Conservation (phyloP, 2,888 invertebrate species). For the Punctoribates punctum region DNA sequence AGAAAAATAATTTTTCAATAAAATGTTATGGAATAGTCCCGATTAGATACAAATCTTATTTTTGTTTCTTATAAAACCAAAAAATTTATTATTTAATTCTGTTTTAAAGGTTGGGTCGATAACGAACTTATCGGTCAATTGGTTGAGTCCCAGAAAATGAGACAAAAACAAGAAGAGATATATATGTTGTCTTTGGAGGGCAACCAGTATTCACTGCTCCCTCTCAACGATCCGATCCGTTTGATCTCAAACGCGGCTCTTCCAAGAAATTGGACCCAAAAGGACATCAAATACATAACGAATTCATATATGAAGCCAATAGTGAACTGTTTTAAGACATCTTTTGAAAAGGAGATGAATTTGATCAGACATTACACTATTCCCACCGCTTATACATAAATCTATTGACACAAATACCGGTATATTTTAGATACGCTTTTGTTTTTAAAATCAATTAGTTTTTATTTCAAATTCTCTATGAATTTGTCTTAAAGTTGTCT, state of each 20-base stretch:
- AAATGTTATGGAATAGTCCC: too few relatives aligned
- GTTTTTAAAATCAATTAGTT: background rate
- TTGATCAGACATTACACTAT: constrained; percentile 10
- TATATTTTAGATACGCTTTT: background rate
- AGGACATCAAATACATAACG: constrained; percentile 10
- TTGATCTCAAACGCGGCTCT: constrained; percentile 12
- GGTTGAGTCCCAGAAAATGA: background rate
- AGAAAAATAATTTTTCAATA: too few relatives aligned
- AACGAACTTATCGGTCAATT: constrained; percentile 32
- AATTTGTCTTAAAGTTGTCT: background rate
- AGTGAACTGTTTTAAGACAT: constrained; percentile 18
- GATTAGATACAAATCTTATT: too few relatives aligned
- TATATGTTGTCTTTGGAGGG: constrained; percentile 3
- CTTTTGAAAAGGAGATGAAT: constrained; percentile 9
- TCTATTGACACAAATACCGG: background rate
- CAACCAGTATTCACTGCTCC: constrained; percentile 6
- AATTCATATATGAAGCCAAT: background rate
- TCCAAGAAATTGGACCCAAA: constrained; percentile 31
- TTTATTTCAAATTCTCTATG: background rate
- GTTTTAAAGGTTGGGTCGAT: constrained; percentile 31
- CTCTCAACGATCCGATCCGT: constrained; percentile 34
- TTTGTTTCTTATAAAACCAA: background rate
- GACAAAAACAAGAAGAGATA: background rate
- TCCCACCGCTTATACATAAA: constrained; percentile 2
- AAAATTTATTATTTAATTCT: background rate